Conservation (phyloP, 2,888 invertebrate species). For the Sicus ferrugineus region DNA sequence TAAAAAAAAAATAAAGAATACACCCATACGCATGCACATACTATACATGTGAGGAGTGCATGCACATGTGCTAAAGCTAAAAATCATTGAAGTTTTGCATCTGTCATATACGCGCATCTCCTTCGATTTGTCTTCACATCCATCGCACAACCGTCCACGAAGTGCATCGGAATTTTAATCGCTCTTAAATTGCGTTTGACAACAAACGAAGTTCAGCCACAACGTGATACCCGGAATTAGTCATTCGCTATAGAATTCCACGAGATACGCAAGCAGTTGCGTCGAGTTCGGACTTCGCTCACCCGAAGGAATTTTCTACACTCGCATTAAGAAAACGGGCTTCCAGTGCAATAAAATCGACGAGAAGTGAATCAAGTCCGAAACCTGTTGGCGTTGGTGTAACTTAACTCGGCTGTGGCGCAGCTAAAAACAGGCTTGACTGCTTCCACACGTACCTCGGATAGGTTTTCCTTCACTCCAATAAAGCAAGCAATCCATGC, state of each 20-base stretch:
- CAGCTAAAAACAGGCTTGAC: slow-evolving; percentile 8
- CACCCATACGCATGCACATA: neutral
- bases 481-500: neutral
- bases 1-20: neutral
- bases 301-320: no score
- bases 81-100: neutral
- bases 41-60: no score
- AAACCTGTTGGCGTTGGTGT: slow-evolving; percentile 27
- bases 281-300: neutral
- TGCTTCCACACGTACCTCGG: neutral
- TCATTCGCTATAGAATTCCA: slow-evolving; percentile 2
- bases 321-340: no score
- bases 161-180: neutral
- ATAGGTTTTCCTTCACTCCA: neutral
- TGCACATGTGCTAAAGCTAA: no score
- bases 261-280: slow-evolving; percentile 5
- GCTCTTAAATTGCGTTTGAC: neutral
- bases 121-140: no score
- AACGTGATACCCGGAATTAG: slow-evolving; percentile 9
- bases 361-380: neutral
- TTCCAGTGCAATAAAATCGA: neutral
- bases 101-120: neutral
- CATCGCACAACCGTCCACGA: no score
- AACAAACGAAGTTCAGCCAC: neutral
- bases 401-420: neutral